These are phyloP conservation scores for Cyrtonyx montezumae DNA, from an alignment of 2,113 vertebrate species.

Conservation along the genomic window DNA sequence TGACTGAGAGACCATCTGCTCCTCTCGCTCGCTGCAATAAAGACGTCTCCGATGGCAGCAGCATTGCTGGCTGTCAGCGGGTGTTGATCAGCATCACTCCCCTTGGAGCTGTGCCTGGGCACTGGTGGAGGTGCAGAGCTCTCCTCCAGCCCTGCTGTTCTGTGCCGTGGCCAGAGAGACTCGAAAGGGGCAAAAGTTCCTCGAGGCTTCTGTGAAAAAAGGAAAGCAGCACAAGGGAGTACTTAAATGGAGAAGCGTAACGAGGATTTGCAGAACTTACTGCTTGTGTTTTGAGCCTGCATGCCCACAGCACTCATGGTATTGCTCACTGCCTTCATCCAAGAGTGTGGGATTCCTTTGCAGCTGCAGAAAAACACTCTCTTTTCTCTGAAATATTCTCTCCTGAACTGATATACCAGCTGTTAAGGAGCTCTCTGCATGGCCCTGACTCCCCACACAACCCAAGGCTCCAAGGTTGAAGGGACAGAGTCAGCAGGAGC, in stretches of 20 bases:
- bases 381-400: neutral
- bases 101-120: rapidly evolving
- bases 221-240: neutral
- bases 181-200: neutral
- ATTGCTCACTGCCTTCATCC: neutral
- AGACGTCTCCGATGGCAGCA: neutral
- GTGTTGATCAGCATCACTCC: neutral
- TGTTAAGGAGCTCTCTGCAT: neutral
- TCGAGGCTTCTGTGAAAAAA: neutral
- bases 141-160: neutral
- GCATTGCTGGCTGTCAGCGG: neutral
- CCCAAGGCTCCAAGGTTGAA: neutral
- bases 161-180: neutral
- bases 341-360: rapidly evolving
- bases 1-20: slow-evolving; percentile 21
- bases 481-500: neutral
- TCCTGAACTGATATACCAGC: neutral
- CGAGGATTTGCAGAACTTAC: neutral
- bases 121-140: neutral
- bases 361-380: neutral
- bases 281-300: rapidly evolving
- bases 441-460: neutral
- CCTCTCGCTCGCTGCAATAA: neutral
- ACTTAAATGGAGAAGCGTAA: neutral
- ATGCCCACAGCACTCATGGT: rapidly evolving